Conservation (phyloP, 2,113 vertebrate species). For the Hippolais icterina region DNA sequence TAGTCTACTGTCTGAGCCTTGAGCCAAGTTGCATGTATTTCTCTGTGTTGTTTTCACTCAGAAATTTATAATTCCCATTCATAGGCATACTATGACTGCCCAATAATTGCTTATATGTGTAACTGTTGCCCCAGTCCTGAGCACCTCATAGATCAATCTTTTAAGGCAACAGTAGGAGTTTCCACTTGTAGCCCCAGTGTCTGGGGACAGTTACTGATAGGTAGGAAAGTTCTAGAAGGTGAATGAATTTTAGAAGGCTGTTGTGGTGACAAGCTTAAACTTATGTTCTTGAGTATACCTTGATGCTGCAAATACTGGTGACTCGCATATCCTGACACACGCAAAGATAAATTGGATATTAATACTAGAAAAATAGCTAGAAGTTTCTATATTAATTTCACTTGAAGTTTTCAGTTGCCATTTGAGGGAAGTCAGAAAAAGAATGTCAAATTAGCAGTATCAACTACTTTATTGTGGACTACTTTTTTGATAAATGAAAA, state of each 20-base stretch:
- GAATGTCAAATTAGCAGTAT: background rate
- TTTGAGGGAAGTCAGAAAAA: background rate
- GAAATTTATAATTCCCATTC: background rate
- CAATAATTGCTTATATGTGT: background rate
- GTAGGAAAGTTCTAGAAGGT: background rate
- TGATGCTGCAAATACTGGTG: background rate
- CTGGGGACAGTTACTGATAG: too few species aligned
- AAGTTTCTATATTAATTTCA: background rate
- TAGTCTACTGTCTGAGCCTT: background rate
- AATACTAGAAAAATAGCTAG: background rate
- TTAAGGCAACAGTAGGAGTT: background rate
- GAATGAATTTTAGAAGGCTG: background rate
- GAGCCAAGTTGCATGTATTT: background rate
- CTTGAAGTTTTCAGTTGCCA: background rate
- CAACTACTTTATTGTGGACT: background rate
- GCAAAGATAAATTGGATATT: background rate
- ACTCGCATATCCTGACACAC: background rate
- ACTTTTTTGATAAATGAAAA: background rate
- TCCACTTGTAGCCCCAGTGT: fast-evolving
- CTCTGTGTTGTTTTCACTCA: background rate
- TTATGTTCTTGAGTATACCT: fast-evolving
- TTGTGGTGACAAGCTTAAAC: background rate
- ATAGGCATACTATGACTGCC: fast-evolving
- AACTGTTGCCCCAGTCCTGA: background rate
- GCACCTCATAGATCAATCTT: background rate